These are phyloP conservation scores for Hydrozoanthus gracilis DNA, from an alignment of 92 coral and sea anemone genomes.

Conservation along the genomic window DNA sequence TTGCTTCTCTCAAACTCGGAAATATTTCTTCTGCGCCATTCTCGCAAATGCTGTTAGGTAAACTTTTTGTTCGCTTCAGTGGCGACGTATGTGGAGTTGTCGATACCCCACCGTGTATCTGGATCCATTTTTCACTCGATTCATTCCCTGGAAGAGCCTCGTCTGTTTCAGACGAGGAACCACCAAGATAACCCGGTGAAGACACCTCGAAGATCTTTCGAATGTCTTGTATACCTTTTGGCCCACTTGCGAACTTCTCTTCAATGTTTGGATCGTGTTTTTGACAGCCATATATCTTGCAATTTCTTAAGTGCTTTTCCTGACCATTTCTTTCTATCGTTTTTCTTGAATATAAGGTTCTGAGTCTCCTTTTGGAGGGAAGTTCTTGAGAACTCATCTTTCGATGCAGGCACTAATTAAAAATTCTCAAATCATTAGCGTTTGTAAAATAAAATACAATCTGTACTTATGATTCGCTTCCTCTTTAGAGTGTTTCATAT, in stretches of 20 bases:
- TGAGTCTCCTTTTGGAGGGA: too few relatives aligned
- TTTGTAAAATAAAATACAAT: neutral
- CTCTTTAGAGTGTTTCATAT: neutral
- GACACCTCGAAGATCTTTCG: slow-evolving; percentile 51
- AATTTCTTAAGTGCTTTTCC: too few relatives aligned
- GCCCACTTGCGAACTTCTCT: slow-evolving; percentile 50
- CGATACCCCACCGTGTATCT: neutral
- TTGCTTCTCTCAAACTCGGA: slow-evolving; percentile 26
- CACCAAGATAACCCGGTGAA: slow-evolving; percentile 40
- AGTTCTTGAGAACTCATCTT: too few relatives aligned
- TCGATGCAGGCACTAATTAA: too few relatives aligned
- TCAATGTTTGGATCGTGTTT: neutral
- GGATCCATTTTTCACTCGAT: too few relatives aligned
- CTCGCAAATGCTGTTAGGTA: neutral
- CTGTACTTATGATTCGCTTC: slow-evolving; percentile 22
- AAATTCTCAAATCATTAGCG: too few relatives aligned
- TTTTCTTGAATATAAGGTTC: too few relatives aligned
- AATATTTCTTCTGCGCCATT: neutral
- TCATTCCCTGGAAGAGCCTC: neutral
- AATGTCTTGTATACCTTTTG: slow-evolving; percentile 53
- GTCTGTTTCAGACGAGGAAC: slow-evolving; percentile 22
- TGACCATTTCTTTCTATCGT: too few relatives aligned
- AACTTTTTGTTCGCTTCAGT: slow-evolving; percentile 4
- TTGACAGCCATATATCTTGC: too few relatives aligned
- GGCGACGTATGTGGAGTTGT: neutral